Evolutionary conservation across 2,113 vertebrate genomes (phyloP).

Genomic region (Agapornis roseicollis): DNA sequence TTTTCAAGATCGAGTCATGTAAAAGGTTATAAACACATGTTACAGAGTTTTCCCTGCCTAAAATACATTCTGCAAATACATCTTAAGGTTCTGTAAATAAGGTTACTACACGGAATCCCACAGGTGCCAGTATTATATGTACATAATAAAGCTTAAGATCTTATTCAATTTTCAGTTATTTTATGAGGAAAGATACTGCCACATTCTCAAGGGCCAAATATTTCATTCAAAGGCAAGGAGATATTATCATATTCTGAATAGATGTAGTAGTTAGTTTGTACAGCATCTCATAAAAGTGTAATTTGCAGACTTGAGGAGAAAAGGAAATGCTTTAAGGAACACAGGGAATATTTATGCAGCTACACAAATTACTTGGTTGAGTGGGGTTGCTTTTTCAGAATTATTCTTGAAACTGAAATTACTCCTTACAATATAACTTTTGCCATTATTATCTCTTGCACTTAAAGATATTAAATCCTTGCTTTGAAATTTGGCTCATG

Average conservation of each 20-base stretch:
- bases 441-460: conserved; percentile 15
- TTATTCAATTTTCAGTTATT: conserved; percentile 59
- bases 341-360: conserved; percentile 48
- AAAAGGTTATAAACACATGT: neutral
- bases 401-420: conserved; percentile 25
- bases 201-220: conserved; percentile 55
- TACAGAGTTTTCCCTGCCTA: neutral
- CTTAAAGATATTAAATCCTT: conserved; percentile 30
- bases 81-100: conserved; percentile 35
- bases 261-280: conserved; percentile 43
- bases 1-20: neutral
- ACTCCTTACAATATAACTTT: neutral
- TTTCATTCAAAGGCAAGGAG: conserved; percentile 49
- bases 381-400: neutral
- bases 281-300: conserved; percentile 54
- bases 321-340: conserved; percentile 42
- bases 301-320: conserved; percentile 24
- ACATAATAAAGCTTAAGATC: conserved; percentile 51
- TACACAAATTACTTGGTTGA: conserved; percentile 46
- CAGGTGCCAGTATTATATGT: neutral
- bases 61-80: conserved; percentile 16
- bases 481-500: conserved; percentile 6
- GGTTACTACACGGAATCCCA: conserved; percentile 23
- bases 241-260: conserved; percentile 47
- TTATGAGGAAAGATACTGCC: conserved; percentile 7